Evolutionary conservation across 1,140 invertebrate species (phyloP).

Genomic region (Helicoverpa armigera): DNA sequence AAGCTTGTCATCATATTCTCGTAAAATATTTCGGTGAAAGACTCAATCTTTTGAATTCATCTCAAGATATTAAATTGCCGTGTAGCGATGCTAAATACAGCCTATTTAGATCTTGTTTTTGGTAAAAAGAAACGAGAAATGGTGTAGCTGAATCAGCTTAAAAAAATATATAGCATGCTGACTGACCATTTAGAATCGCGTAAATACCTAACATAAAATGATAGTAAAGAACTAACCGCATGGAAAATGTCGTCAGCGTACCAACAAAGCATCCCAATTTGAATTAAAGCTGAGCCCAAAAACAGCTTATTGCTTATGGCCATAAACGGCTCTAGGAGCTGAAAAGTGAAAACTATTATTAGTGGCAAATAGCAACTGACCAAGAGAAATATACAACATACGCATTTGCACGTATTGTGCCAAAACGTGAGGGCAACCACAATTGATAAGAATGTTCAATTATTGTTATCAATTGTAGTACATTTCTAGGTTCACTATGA

Average conservation of each 20-base stretch:
- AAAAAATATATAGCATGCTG: too few species aligned
- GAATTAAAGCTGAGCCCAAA: conserved; percentile 74
- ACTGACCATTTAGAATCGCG: too few species aligned
- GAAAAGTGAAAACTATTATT: conserved; percentile 53
- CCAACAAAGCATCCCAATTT: conserved; percentile 80
- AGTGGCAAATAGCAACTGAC: too few species aligned
- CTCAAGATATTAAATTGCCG: not conserved
- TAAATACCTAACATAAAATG: not conserved
- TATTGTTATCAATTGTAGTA: too few species aligned
- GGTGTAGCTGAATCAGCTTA: not conserved
- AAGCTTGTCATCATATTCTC: not conserved
- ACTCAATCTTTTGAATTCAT: not conserved
- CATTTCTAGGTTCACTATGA: conserved; percentile 27
- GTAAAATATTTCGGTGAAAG: conserved; percentile 8
- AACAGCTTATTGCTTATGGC: conserved; percentile 80
- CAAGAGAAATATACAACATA: too few species aligned
- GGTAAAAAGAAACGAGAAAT: conserved; percentile 3
- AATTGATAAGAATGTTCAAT: not conserved
- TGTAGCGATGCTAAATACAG: too few species aligned
- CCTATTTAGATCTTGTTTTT: not conserved
- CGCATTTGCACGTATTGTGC: not conserved
- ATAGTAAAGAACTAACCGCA: conserved; percentile 65
- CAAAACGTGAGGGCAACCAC: conserved; percentile 14
- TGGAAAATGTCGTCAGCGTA: conserved; percentile 81
- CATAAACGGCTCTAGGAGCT: conserved; percentile 79